Evolutionary conservation across 2,888 invertebrate species (phyloP).

Genomic region (Drosophila colorata): DNA sequence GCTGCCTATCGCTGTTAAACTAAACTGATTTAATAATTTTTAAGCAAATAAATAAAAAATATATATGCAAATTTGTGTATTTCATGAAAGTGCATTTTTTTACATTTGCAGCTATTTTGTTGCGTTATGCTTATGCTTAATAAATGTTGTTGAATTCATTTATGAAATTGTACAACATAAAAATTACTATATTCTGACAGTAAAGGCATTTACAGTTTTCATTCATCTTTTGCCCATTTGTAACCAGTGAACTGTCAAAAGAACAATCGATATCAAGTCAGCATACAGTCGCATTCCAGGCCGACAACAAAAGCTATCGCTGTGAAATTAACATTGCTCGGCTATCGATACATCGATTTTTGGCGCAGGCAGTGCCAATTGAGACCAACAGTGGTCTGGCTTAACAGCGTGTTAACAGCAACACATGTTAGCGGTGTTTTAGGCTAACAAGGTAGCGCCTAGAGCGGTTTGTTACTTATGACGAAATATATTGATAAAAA

Average conservation of each 20-base stretch:
- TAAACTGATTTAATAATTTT: background rate
- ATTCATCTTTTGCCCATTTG: background rate
- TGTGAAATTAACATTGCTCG: background rate
- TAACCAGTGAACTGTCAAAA: background rate
- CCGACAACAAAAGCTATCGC: background rate
- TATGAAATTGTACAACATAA: background rate
- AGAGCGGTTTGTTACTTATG: background rate
- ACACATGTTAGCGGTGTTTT: background rate
- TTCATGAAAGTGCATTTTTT: no score
- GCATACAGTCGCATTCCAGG: background rate
- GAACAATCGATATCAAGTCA: background rate
- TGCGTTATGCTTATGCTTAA: no score
- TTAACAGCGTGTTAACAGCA: background rate
- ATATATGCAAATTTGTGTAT: no score
- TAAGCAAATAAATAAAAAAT: no score
- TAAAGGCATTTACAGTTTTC: background rate
- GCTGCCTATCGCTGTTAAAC: constrained; percentile 5
- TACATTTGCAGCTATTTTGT: no score
- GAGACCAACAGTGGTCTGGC: background rate
- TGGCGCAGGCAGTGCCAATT: background rate
- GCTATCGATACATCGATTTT: background rate
- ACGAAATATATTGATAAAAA: background rate
- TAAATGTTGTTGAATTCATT: background rate
- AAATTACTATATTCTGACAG: background rate
- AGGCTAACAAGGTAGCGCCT: background rate